Evolutionary conservation across 2,888 invertebrate genomes (phyloP).

Genomic region (Galeruca laticollis): DNA sequence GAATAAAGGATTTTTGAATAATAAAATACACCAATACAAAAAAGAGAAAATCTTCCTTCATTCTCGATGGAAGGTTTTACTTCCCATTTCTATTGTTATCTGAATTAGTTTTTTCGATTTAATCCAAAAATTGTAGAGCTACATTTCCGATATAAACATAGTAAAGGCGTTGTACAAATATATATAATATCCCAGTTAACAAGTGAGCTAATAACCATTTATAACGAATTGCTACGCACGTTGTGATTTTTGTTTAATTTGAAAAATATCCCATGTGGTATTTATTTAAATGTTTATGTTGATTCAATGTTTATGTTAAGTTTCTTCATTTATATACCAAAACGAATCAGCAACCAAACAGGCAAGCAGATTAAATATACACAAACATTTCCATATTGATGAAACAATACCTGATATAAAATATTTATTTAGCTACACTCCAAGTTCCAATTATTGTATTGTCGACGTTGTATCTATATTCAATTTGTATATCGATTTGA

Average conservation of each 20-base stretch:
- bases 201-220: neutral
- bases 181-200: neutral
- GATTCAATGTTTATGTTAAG: neutral
- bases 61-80: too few species aligned
- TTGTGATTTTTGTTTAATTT: neutral
- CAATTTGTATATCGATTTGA: slow-evolving; percentile 24
- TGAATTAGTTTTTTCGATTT: too few species aligned
- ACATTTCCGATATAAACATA: neutral
- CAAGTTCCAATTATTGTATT: neutral
- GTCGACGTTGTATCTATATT: neutral
- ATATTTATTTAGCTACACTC: neutral
- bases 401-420: neutral
- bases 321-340: neutral
- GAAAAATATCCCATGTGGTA: neutral
- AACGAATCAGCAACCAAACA: neutral
- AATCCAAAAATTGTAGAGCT: too few species aligned
- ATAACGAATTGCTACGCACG: neutral
- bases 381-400: neutral
- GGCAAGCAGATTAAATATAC: neutral
- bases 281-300: neutral
- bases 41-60: too few species aligned
- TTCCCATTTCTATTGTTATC: too few species aligned
- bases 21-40: too few species aligned
- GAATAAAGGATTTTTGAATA: too few species aligned
- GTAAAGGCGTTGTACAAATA: neutral